Conservation (phyloP, 1,140 invertebrate species). For the Drosophila sp. region DNA sequence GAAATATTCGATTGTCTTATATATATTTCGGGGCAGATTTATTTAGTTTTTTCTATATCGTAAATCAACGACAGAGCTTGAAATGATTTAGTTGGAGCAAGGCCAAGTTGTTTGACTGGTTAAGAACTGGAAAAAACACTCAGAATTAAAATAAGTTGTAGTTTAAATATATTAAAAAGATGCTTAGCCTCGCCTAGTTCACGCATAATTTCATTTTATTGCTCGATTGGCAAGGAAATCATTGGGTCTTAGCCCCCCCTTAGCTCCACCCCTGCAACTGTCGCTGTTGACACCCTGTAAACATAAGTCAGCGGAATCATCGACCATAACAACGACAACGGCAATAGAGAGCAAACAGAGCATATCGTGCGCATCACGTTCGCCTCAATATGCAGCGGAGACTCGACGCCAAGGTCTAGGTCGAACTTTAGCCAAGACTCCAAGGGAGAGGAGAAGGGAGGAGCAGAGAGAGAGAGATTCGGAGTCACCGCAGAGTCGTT, state of each 20-base stretch:
- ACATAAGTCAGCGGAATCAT: constrained; percentile 24
- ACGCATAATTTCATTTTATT: no score
- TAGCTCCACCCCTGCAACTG: constrained; percentile 17
- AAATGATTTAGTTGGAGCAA: no score
- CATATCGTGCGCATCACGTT: constrained; percentile 38
- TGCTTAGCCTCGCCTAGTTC: no score
- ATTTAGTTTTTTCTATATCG: no score
- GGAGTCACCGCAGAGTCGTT: constrained; percentile 49
- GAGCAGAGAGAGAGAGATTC: constrained; percentile 3
- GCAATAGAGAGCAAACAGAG: constrained; percentile 48
- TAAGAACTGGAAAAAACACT: no score
- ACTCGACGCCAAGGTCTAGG: constrained; percentile 67
- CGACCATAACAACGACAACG: constrained; percentile 11
- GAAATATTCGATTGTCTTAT: no score
- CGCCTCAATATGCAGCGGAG: constrained; percentile 29
- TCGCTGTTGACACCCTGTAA: constrained; percentile 18
- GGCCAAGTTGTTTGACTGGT: no score
- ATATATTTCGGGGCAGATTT: no score
- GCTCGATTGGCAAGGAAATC: not conserved
- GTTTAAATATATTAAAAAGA: no score
- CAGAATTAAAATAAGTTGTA: no score
- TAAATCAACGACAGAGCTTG: no score
- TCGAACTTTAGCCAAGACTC: constrained; percentile 43
- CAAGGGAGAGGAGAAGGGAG: not conserved
- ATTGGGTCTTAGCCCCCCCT: constrained; percentile 24